phyloP scores from a whole-genome alignment of 2,113 vertebrate species.

The Dendrocopos noguchii region DNA sequence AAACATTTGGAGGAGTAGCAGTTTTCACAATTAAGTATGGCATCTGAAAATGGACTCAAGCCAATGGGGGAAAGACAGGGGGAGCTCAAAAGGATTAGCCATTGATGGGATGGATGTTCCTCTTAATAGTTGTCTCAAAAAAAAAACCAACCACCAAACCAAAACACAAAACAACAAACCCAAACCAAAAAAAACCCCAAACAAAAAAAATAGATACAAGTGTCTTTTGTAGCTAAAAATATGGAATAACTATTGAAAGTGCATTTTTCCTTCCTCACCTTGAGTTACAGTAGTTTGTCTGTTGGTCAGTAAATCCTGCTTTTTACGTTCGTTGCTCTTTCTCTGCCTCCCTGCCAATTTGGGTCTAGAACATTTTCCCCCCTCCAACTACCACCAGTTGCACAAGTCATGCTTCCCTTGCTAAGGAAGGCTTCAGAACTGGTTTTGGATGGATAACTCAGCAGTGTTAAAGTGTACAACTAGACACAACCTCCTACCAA shows the following conservation, averaged over 20 bases:
- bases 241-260: constrained; percentile 76
- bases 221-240: constrained; percentile 51
- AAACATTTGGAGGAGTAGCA: constrained; percentile 23
- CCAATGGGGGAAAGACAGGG: constrained; percentile 22
- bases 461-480: constrained; percentile 29
- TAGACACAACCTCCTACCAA: constrained; percentile 51
- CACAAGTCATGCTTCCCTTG: constrained; percentile 43
- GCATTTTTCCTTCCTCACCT: constrained; percentile 73
- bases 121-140: constrained; percentile 16
- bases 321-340: neutral
- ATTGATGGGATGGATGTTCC: constrained; percentile 32
- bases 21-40: constrained; percentile 58
- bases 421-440: constrained; percentile 61
- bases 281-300: constrained; percentile 62
- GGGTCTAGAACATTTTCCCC: constrained; percentile 53
- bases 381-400: constrained; percentile 44
- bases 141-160: neutral
- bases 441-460: constrained; percentile 41
- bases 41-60: constrained; percentile 62
- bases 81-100: constrained; percentile 29
- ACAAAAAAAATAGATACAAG: neutral
- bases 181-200: too few relatives aligned
- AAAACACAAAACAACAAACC: too few relatives aligned
- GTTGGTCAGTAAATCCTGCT: constrained; percentile 71
- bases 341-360: neutral